Evolutionary conservation across 2,888 invertebrate species (phyloP).

Genomic region (Elysia crispata): DNA sequence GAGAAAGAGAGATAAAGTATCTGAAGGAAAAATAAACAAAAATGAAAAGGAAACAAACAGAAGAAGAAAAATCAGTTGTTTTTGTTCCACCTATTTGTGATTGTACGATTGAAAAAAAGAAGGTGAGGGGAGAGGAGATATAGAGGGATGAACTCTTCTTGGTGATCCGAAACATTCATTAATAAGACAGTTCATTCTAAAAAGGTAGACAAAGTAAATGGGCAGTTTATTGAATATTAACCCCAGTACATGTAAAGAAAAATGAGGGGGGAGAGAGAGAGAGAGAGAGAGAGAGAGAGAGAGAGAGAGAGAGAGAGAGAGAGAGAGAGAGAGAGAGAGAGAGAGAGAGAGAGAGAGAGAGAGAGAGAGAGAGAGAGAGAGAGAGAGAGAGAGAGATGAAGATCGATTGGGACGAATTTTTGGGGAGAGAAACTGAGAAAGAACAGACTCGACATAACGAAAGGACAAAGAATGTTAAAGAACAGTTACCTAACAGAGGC

Average conservation of each 20-base stretch:
- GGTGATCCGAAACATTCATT: too few species aligned
- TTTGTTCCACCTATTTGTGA: too few species aligned
- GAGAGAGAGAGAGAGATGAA: neutral
- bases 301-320: slow-evolving; percentile 2
- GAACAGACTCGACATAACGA: too few species aligned
- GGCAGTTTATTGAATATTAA: too few species aligned
- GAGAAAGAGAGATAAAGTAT: slow-evolving; percentile 1
- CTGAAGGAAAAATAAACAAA: too few species aligned
- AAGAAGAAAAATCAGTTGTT: slow-evolving; percentile 4
- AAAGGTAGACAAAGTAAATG: too few species aligned
- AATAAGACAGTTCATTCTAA: too few species aligned
- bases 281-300: slow-evolving; percentile 9
- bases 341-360: slow-evolving; percentile 12
- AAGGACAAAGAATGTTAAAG: too few species aligned
- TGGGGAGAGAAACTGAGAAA: too few species aligned
- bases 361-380: slow-evolving; percentile 10
- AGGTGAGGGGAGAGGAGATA: neutral
- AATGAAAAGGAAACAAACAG: slow-evolving; percentile 7
- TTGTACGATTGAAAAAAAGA: neutral
- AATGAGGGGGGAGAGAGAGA: slow-evolving; percentile 1
- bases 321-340: neutral
- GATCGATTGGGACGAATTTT: neutral
- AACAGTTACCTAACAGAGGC: too few species aligned
- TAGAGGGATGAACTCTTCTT: too few species aligned
- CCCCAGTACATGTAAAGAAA: too few species aligned